Evolutionary conservation across 2,888 invertebrate species (phyloP).

Genomic region (Pogonocherus hispidulus): DNA sequence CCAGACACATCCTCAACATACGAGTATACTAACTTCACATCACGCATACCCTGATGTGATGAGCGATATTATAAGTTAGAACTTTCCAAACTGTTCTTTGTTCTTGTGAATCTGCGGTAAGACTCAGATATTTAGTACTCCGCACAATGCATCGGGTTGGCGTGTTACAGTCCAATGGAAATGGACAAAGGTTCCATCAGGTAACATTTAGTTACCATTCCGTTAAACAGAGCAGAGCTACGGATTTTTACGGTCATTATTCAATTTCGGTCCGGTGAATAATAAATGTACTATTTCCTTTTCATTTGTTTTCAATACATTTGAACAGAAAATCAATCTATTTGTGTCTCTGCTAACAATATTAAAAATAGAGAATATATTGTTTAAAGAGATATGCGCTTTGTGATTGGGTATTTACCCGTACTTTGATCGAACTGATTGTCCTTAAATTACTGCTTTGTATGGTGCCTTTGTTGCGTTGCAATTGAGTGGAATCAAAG

Average conservation of each 20-base stretch:
- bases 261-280: slow-evolving; percentile 49
- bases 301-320: slow-evolving; percentile 48
- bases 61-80: slow-evolving; percentile 41
- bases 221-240: slow-evolving; percentile 42
- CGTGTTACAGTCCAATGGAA: slow-evolving; percentile 29
- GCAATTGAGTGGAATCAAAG: too few relatives aligned
- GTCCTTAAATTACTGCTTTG: background rate
- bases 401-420: slow-evolving; percentile 19
- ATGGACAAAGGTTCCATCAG: slow-evolving; percentile 36
- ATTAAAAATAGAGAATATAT: slow-evolving; percentile 24
- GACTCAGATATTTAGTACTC: slow-evolving; percentile 26
- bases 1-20: slow-evolving; percentile 40
- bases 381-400: background rate
- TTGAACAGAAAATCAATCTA: slow-evolving; percentile 42
- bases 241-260: slow-evolving; percentile 48
- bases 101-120: slow-evolving; percentile 32
- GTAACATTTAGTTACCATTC: slow-evolving; percentile 47
- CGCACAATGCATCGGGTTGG: slow-evolving; percentile 28
- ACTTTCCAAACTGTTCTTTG: slow-evolving; percentile 43
- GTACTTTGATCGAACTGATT: slow-evolving; percentile 14
- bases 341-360: slow-evolving; percentile 36
- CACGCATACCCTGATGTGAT: slow-evolving; percentile 26
- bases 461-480: too few relatives aligned
- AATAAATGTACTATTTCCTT: slow-evolving; percentile 48
- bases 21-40: slow-evolving; percentile 31